A percentile compares a stretch with the other conserved stretches of the same genome.
Conservation (phyloP, 2,113 vertebrate genomes). For the Lampris incognitus region DNA sequence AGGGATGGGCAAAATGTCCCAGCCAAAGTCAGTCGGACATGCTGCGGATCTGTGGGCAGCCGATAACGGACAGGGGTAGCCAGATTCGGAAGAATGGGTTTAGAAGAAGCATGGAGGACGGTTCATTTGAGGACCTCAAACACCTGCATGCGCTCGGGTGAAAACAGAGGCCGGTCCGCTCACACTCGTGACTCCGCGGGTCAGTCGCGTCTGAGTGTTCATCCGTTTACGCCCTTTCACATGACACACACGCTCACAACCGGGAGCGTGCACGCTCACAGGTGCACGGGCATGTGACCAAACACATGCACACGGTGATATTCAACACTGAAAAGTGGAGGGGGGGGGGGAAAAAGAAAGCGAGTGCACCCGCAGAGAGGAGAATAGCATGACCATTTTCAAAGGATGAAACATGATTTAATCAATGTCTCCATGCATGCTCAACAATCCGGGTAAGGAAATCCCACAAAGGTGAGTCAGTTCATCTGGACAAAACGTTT, state of each 20-base stretch:
- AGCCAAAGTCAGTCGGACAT: slow-evolving; percentile 1
- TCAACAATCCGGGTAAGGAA: too few species aligned
- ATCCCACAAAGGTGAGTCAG: too few species aligned
- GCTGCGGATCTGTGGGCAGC: slow-evolving; percentile 19
- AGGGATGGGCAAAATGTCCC: slow-evolving; percentile 32
- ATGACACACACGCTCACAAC: slow-evolving; percentile 19
- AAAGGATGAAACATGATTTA: too few species aligned
- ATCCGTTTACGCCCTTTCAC: slow-evolving; percentile 6
- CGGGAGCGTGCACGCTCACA: slow-evolving; percentile 5
- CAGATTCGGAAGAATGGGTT: slow-evolving; percentile 5
- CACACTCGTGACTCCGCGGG: slow-evolving; percentile 53
- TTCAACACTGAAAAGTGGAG: neutral
- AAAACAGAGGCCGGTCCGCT: slow-evolving; percentile 17
- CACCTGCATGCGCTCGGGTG: slow-evolving; percentile 31
- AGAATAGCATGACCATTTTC: too few species aligned
- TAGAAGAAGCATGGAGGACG: slow-evolving; percentile 8
- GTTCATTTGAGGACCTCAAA: slow-evolving; percentile 70
- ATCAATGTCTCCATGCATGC: too few species aligned
- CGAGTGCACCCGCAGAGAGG: neutral
- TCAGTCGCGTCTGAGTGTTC: slow-evolving; percentile 12
- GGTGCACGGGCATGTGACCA: neutral
- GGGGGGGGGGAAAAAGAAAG: slow-evolving; percentile 20
- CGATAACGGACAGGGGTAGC: slow-evolving; percentile 7
- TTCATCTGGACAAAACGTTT: too few species aligned
- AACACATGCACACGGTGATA: neutral